A percentile compares a stretch with the other conserved stretches of the same genome.
Evolutionary conservation across 2,797 vertebrate genomes (phyloP).

Genomic region (Pseudochromis fuscus): DNA sequence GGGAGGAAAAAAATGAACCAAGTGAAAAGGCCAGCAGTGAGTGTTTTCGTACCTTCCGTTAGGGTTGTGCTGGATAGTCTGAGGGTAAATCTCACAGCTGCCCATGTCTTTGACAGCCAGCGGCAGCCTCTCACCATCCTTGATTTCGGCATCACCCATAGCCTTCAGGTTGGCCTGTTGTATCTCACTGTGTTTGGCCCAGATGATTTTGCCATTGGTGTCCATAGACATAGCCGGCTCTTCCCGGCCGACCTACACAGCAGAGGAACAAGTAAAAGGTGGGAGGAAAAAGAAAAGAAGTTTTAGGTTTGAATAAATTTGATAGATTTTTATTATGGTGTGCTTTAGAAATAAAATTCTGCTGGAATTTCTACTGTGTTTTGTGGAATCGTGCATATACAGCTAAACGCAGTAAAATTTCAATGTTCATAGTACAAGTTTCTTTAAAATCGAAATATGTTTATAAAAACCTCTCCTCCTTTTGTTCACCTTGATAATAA

Average conservation of each 20-base stretch:
- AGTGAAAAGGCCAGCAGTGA: background rate
- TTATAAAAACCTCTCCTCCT: background rate
- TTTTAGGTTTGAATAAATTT: background rate
- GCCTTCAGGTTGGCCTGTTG: constrained; percentile 99
- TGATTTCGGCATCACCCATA: constrained; percentile 98
- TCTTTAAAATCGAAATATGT: background rate
- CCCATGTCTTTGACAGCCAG: constrained; percentile 99
- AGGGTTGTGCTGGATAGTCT: constrained; percentile 98
- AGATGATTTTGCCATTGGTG: constrained; percentile 97
- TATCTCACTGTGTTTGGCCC: constrained; percentile 98
- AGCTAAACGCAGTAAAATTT: background rate
- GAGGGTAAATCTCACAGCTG: constrained; percentile 99
- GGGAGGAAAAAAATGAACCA: background rate
- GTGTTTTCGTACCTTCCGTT: constrained; percentile 89
- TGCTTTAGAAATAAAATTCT: background rate
- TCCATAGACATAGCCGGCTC: constrained; percentile 99
- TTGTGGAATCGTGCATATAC: background rate
- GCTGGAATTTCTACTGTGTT: background rate
- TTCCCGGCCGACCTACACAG: constrained; percentile 92
- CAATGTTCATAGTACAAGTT: background rate
- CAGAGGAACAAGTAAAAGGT: background rate
- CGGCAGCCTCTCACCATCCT: constrained; percentile 95
- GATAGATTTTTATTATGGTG: background rate
- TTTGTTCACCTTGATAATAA: constrained; percentile 94
- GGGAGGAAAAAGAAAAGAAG: background rate